Evolutionary conservation across 2,888 invertebrate genomes (phyloP), one percentile per base, ranked within the genome.

Genomic region (Dynastes hyllus): DNA sequence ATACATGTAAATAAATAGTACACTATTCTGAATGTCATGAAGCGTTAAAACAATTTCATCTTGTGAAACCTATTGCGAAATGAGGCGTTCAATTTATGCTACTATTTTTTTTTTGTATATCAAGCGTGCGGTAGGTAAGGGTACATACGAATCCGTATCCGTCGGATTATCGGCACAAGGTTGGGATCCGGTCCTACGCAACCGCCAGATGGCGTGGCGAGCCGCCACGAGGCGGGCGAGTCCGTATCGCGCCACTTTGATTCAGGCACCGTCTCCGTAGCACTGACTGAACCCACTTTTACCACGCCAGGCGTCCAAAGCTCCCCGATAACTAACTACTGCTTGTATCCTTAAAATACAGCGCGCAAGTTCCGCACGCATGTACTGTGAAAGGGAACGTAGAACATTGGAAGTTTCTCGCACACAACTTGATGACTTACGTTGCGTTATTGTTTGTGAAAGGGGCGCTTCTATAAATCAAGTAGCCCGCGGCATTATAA

Each of bases 171-270:
- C 83, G 55, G 55, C 55, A 82, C 87, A 87, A 78, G 88, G 88
- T 83, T 89, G 89, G 69, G 89, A 89, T 80, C 88, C 88, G 81
- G 88, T 85, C 79, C 89, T 87, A 87, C 93, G 91, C 88, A 93
- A 91, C 87, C 93, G 92, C 93, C 93, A 93, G 91, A 93, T 92
- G 91, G 93, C 93, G 91, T 92, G 92, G 90, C 93, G 92, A 85
- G 93, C 93, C 89, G 93, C 93, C 91, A 93, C 93, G 88, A 93
- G 92, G 90, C 93, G 92, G 89, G 92, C 93, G 89, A 93, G 91
- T 85, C 92, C 92, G 92, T 93, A 92, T 85, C 92, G 92, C 91
- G 93, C 93, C 93, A 93, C 92, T 86, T 88, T 90, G 89, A 87
- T 85, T 85, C 84, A 83, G 85, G 85, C 84, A 73, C 82, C 84